A percentile compares a stretch with the other conserved stretches of the same genome.
These are phyloP conservation scores for Bostrychus sinensis DNA, from an alignment of 2,113 vertebrate genomes.

Conservation along the genomic window DNA sequence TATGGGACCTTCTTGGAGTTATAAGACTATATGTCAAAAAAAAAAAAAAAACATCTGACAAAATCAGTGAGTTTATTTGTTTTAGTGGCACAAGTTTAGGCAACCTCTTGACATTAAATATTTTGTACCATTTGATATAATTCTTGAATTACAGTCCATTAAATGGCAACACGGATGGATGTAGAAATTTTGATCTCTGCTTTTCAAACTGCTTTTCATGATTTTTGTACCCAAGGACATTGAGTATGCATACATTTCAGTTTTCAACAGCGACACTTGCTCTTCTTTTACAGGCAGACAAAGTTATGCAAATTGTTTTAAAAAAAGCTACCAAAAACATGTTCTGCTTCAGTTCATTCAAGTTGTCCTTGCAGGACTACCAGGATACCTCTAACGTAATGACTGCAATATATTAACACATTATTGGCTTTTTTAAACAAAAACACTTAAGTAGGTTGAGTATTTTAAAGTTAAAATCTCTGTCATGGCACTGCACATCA, in stretches of 20 bases:
- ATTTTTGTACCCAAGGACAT: slow-evolving; percentile 14
- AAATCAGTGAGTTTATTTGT: background rate
- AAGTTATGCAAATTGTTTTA: slow-evolving; percentile 16
- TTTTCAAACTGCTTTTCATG: slow-evolving; percentile 28
- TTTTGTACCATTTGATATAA: slow-evolving; percentile 27
- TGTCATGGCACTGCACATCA: slow-evolving; percentile 31
- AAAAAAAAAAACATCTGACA: no score
- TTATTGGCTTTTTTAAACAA: slow-evolving; percentile 10
- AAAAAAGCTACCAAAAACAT: background rate
- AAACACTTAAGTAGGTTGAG: slow-evolving; percentile 1
- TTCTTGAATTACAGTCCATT: slow-evolving; percentile 26
- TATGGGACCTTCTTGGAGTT: no score
- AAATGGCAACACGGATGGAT: slow-evolving; percentile 26
- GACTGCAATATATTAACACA: slow-evolving; percentile 21
- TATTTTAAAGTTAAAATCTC: background rate
- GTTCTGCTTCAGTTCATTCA: slow-evolving; percentile 4
- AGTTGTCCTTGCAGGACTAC: slow-evolving; percentile 26
- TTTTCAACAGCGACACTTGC: slow-evolving; percentile 5
- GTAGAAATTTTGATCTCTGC: background rate
- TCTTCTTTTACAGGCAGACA: background rate
- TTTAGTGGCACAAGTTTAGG: slow-evolving; percentile 49
- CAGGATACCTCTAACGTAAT: slow-evolving; percentile 24
- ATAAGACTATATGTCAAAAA: no score
- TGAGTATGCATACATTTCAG: background rate
- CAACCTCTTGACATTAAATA: slow-evolving; percentile 8